Base-by-base conservation (phyloP, 92 coral and sea anemone genomes). In the Epizoanthus stellaris region DNA sequence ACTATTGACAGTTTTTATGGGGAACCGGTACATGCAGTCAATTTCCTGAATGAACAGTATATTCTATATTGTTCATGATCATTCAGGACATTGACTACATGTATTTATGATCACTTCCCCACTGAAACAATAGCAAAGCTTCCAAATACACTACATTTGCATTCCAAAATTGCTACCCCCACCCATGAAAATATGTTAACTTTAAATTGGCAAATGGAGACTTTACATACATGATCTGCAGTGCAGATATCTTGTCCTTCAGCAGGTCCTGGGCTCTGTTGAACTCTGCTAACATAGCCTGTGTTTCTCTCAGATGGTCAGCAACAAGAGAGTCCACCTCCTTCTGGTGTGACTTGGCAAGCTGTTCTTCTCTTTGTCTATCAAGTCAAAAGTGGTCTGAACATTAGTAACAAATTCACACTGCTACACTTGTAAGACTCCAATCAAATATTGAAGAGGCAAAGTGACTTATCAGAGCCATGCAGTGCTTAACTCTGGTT, bases 261-360 rank as follows among this genome's bases (percentile, higher is more conserved):
- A 95, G 93, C 39, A 96, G 88, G 58, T 96, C 98, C 73, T 94
- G 95, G 57, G 98, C 93, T 86, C 98, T 87, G 83, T 92, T 96
- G 54, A 96, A 96, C 89, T 96, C 98, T 54, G 88, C 85, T 12
- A 96, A 89, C 88, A 96, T 75, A 17, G 82, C 87, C 80, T 96
- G 95, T 6, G 98, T 96, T 85, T 96, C 98, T 0, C 92, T 84
- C 39, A 96, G 85, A 87, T 94, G 96, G 47, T 94, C 95, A 67
- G 96, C 95, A 0, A 85, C 86, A 25, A 91, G 67, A 3, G 93
- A 90, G 69, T 94, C 98, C 58, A 96, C 88, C 82, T 96, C 98
- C 25, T 81, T 79, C 80, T 94, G 98, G 56, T 96, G 98, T 10
- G 90, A 93, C 73, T 85, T 94, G 6, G 93, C 98, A 63, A 96